A percentile compares a stretch with the other conserved stretches of the same genome.
phyloP scores from a whole-genome alignment of 2,888 invertebrate species.

The Dexiosoma caninum region DNA sequence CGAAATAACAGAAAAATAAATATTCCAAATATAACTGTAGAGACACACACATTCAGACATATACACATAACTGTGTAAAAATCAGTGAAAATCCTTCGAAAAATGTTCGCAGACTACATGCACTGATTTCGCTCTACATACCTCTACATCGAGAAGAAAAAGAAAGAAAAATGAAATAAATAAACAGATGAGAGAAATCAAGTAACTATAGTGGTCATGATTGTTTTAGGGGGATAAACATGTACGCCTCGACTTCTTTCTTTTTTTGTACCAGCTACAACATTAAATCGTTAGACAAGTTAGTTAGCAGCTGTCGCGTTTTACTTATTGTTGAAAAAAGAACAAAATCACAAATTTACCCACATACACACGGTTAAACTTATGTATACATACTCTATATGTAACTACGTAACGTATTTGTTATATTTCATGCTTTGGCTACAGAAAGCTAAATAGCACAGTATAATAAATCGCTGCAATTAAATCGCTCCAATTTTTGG shows the following conservation, averaged over 20 bases:
- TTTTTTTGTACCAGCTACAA: background rate
- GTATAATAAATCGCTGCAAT: conserved; percentile 59
- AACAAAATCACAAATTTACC: too few relatives aligned
- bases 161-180: background rate
- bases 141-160: background rate
- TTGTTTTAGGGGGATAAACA: conserved; percentile 10
- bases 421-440: conserved; percentile 48
- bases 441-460: conserved; percentile 46
- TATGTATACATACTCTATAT: background rate
- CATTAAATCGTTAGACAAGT: background rate
- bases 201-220: conserved; percentile 25
- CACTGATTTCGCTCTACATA: conserved; percentile 21
- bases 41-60: background rate
- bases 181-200: conserved; percentile 2
- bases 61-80: background rate
- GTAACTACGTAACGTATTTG: conserved; percentile 28
- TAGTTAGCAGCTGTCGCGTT: conserved; percentile 45
- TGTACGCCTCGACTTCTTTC: too few relatives aligned
- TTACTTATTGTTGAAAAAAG: conserved; percentile 4
- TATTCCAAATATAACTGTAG: conserved; percentile 27
- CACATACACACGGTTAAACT: too few relatives aligned
- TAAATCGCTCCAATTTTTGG: conserved; percentile 3
- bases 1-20: conserved; percentile 21
- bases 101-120: conserved; percentile 32
- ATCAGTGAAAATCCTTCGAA: conserved; percentile 20